Percentiles rank a stretch among this genome's conserved stretches.
Conservation (phyloP, 1,140 invertebrate species). For the Thaumetopoea pityocampa region DNA sequence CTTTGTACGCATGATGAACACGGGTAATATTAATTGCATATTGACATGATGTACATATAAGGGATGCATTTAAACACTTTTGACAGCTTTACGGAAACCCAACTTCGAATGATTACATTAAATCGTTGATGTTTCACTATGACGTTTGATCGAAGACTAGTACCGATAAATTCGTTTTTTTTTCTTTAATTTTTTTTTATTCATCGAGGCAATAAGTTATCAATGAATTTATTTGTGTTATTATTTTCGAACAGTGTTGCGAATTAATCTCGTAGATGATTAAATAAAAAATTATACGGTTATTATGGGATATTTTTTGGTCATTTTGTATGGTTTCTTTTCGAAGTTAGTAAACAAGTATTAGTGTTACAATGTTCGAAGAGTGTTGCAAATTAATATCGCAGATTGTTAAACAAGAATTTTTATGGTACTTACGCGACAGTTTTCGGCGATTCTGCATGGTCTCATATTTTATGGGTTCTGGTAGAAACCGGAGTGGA, state of each 20-base stretch:
- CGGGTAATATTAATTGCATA: slow-evolving; percentile 10
- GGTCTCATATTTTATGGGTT: neutral
- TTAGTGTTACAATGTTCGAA: slow-evolving; percentile 1
- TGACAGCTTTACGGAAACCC: slow-evolving; percentile 17
- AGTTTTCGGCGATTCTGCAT: neutral
- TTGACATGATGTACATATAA: slow-evolving; percentile 6
- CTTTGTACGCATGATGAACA: slow-evolving; percentile 3
- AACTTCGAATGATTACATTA: slow-evolving; percentile 10
- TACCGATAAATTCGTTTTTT: slow-evolving; percentile 12
- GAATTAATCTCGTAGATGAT: slow-evolving; percentile 12
- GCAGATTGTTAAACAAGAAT: slow-evolving; percentile 14
- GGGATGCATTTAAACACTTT: slow-evolving; percentile 6
- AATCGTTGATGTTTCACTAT: slow-evolving; percentile 19
- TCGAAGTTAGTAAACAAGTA: no score
- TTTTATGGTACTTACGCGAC: no score
- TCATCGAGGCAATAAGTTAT: slow-evolving; percentile 3
- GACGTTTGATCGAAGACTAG: slow-evolving; percentile 30
- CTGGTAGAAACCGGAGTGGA: neutral
- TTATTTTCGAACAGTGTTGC: slow-evolving; percentile 9
- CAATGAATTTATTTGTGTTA: no score
- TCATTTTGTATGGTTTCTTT: no score
- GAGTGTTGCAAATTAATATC: slow-evolving; percentile 15
- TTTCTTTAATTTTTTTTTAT: no score
- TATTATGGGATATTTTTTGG: slow-evolving; percentile 2
- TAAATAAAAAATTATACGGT: slow-evolving; percentile 16